Percentiles rank a stretch among this genome's conserved stretches.
Conservation (phyloP, 2,888 invertebrate species). For the Coremacera marginata region DNA sequence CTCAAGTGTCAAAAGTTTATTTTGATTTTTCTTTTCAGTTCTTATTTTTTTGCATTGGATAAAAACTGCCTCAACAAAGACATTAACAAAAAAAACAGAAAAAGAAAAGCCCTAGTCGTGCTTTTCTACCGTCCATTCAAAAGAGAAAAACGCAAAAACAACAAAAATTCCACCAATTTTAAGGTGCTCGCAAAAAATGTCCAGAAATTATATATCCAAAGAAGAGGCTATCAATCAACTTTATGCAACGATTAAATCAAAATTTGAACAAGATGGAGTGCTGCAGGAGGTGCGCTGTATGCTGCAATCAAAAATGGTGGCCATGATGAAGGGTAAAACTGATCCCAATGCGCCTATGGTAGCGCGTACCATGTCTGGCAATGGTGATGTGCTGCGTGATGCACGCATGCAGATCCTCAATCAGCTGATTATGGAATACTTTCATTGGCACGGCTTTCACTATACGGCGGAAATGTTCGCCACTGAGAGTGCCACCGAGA, state of each 20-base stretch:
- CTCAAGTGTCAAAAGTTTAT: slow-evolving; percentile 2
- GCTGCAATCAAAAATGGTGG: slow-evolving; percentile 58
- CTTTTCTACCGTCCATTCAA: not conserved
- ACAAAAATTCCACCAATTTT: too few relatives aligned
- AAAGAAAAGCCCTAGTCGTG: not conserved
- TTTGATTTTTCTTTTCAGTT: not conserved
- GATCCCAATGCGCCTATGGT: slow-evolving; percentile 38
- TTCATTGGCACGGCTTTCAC: slow-evolving; percentile 64
- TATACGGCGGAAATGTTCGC: slow-evolving; percentile 65
- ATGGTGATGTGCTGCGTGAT: slow-evolving; percentile 37
- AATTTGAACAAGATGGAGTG: slow-evolving; percentile 57
- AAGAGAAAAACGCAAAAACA: too few relatives aligned
- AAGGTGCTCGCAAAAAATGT: slow-evolving; percentile 41
- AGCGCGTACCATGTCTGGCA: slow-evolving; percentile 22
- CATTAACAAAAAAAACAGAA: too few relatives aligned
- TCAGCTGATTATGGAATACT: slow-evolving; percentile 67
- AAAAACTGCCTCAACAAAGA: too few relatives aligned
- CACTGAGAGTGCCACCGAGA: slow-evolving; percentile 58
- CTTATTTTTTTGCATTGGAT: too few relatives aligned
- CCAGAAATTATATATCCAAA: slow-evolving; percentile 42
- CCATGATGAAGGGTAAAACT: slow-evolving; percentile 55
- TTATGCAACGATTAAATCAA: slow-evolving; percentile 53
- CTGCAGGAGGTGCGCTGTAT: slow-evolving; percentile 58
- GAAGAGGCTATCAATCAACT: slow-evolving; percentile 52
- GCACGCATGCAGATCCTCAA: slow-evolving; percentile 52